Conservation (phyloP, 2,113 vertebrate genomes). For the Orcinus orca region DNA sequence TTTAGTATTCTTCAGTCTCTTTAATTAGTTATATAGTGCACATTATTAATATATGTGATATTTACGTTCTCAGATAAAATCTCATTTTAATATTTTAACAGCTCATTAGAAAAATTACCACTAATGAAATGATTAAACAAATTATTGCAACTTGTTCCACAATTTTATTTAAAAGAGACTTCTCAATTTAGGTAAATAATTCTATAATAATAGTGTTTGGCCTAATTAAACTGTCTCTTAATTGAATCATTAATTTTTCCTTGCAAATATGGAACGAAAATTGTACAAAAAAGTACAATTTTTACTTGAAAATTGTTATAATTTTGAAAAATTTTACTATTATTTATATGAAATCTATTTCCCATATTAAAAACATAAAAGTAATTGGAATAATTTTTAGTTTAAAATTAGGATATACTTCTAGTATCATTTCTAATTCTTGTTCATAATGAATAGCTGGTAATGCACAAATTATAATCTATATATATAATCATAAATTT, state of each 20-base stretch:
- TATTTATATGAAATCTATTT: not conserved
- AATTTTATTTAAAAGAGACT: not conserved
- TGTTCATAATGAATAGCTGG: not conserved
- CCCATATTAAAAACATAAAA: not conserved
- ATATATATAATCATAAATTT: not conserved
- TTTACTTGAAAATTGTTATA: not conserved
- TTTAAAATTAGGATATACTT: not conserved
- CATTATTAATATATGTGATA: not conserved
- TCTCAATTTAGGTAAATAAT: not conserved
- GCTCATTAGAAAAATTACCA: not conserved
- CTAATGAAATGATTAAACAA: not conserved
- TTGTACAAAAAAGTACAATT: not conserved
- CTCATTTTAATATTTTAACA: conserved; percentile 15
- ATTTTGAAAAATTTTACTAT: not conserved
- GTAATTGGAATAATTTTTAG: not conserved
- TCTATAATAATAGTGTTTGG: not conserved
- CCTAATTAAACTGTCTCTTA: not conserved
- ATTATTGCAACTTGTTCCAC: not conserved
- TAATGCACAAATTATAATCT: not conserved
- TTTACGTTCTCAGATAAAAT: conserved; percentile 5
- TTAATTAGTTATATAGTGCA: not conserved
- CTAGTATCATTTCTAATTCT: not conserved
- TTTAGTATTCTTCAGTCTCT: not conserved
- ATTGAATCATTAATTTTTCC: not conserved
- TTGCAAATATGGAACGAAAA: not conserved